These are phyloP conservation scores for Zonitis immaculata DNA, from an alignment of 2,888 invertebrate species.

Conservation along the genomic window DNA sequence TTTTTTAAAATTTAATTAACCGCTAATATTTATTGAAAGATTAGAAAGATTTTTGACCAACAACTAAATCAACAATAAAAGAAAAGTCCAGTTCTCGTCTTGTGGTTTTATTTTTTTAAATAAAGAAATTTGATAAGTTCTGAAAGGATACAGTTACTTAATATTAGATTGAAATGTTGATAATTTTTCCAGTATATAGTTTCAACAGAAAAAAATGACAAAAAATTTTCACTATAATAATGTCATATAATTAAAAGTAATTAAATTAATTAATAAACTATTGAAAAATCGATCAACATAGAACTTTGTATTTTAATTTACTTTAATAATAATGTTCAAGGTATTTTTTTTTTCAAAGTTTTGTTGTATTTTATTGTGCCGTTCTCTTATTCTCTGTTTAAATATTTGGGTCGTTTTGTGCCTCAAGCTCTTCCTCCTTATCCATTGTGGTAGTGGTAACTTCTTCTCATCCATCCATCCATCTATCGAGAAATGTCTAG, in stretches of 20 bases:
- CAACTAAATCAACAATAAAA: no score
- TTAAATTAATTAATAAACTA: no score
- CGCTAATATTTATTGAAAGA: constrained; percentile 4
- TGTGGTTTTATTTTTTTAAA: background rate
- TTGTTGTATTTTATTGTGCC: background rate
- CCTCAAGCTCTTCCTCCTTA: no score
- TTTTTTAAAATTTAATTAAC: constrained; percentile 27
- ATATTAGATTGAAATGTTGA: background rate
- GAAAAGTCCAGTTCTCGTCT: no score
- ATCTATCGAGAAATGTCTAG: constrained; percentile 8
- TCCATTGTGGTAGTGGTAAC: background rate
- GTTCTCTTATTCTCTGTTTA: background rate
- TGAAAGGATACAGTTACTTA: background rate
- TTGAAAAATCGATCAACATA: no score
- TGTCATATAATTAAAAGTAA: no score
- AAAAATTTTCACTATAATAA: no score
- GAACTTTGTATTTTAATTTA: no score
- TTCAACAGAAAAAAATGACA: no score
- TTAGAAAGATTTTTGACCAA: no score
- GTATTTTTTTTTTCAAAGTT: background rate
- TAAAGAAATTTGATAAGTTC: background rate
- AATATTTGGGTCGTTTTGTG: background rate
- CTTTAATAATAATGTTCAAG: no score
- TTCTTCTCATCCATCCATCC: no score
- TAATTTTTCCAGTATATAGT: background rate